Conservation (phyloP, 2,888 invertebrate genomes). For the Flexamia atlantica region DNA sequence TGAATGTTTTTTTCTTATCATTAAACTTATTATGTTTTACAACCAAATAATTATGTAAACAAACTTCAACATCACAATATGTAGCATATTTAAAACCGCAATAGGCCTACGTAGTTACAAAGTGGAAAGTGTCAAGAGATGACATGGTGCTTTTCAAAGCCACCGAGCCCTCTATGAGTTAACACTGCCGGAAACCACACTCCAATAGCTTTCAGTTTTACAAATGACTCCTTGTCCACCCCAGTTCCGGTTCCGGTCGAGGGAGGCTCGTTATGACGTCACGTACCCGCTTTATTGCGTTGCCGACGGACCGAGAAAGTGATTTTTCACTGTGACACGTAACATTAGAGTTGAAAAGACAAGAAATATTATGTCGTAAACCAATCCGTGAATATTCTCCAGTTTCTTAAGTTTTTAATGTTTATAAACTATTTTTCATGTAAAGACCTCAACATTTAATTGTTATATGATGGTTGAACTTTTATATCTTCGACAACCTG, state of each 20-base stretch:
- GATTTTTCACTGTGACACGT: conserved; percentile 25
- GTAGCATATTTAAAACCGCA: too few species aligned
- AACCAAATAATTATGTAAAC: too few species aligned
- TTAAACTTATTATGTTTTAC: too few species aligned
- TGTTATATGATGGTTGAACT: too few species aligned
- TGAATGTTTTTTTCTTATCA: too few species aligned
- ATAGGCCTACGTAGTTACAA: neutral
- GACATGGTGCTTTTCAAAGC: neutral
- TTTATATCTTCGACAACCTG: too few species aligned
- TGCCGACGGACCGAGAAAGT: conserved; percentile 43
- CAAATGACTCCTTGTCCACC: conserved; percentile 45
- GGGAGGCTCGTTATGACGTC: conserved; percentile 26
- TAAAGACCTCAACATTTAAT: too few species aligned
- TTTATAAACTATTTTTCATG: too few species aligned
- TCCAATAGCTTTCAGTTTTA: conserved; percentile 43
- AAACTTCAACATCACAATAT: too few species aligned
- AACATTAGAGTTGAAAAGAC: neutral
- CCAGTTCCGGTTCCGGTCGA: conserved; percentile 36
- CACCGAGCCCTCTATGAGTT: conserved; percentile 16
- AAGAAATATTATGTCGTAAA: neutral
- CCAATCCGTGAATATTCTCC: too few species aligned
- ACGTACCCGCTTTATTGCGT: conserved; percentile 31
- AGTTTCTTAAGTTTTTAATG: too few species aligned
- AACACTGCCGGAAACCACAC: conserved; percentile 24
- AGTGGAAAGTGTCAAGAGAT: neutral